These are phyloP conservation scores for Drosophila nebulosa DNA, from an alignment of 1,140 invertebrate genomes.

Conservation along the genomic window DNA sequence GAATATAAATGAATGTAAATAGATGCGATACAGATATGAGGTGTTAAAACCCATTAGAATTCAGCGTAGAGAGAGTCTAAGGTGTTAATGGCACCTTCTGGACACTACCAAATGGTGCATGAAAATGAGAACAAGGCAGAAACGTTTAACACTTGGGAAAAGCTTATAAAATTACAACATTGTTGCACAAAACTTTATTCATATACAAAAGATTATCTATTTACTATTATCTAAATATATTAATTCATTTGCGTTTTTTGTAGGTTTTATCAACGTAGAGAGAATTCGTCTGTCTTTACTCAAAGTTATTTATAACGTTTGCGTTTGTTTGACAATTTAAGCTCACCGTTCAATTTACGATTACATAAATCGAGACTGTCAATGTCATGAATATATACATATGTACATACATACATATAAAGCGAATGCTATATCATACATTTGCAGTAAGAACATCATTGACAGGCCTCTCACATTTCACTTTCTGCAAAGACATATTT, in stretches of 20 bases:
- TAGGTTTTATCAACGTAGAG: neutral
- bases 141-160: neutral
- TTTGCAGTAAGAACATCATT: neutral
- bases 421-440: conserved; percentile 6
- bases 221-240: neutral
- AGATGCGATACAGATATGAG: neutral
- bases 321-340: neutral
- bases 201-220: too few relatives aligned
- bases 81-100: neutral
- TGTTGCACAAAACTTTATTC: neutral
- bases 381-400: conserved; percentile 6
- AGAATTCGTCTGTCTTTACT: too few relatives aligned
- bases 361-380: conserved; percentile 15
- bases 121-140: neutral
- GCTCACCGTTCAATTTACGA: neutral
- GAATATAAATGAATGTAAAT: neutral
- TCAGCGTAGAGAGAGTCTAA: neutral
- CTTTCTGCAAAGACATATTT: conserved; percentile 36
- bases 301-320: neutral
- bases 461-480: conserved; percentile 38
- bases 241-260: neutral
- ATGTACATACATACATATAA: too few relatives aligned
- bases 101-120: neutral
- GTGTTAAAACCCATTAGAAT: too few relatives aligned
- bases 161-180: neutral